Percentiles rank a stretch among this genome's conserved stretches.
These are phyloP conservation scores for Metopia argyrocephala DNA, from an alignment of 2,888 invertebrate genomes.

Conservation along the genomic window DNA sequence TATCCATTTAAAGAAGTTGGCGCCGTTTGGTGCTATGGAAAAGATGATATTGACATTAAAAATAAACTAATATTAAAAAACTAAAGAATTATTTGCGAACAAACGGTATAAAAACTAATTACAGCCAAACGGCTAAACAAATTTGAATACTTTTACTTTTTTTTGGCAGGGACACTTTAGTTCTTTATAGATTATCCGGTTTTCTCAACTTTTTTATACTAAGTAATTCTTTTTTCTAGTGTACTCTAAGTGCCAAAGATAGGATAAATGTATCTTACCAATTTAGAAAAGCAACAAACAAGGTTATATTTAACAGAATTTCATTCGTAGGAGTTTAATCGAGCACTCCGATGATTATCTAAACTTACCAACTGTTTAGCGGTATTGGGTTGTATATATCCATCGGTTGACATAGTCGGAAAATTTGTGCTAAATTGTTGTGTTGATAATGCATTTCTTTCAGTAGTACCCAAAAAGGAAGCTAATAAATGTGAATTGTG, in stretches of 20 bases:
- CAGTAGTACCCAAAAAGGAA: slow-evolving; percentile 39
- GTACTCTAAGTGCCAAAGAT: too few relatives aligned
- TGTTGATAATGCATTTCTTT: slow-evolving; percentile 27
- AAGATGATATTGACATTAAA: slow-evolving; percentile 37
- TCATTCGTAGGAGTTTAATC: not conserved
- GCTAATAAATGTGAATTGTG: slow-evolving; percentile 51
- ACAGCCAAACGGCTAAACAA: too few relatives aligned
- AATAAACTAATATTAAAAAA: slow-evolving; percentile 21
- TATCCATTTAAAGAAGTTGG: slow-evolving; percentile 48
- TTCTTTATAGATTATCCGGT: too few relatives aligned
- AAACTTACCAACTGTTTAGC: slow-evolving; percentile 67
- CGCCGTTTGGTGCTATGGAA: slow-evolving; percentile 41
- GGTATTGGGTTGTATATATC: slow-evolving; percentile 69
- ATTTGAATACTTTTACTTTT: too few relatives aligned
- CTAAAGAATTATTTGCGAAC: too few relatives aligned
- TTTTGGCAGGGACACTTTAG: too few relatives aligned
- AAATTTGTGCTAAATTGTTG: slow-evolving; percentile 52
- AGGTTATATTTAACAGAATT: too few relatives aligned
- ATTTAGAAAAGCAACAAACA: too few relatives aligned
- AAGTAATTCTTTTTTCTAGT: too few relatives aligned
- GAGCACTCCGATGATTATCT: not conserved
- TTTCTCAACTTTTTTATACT: too few relatives aligned
- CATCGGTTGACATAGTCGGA: slow-evolving; percentile 61
- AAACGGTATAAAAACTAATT: too few relatives aligned
- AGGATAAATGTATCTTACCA: too few relatives aligned